phyloP scores from a whole-genome alignment of 2,797 vertebrate species.

The Amblyopsis hoosieri region DNA sequence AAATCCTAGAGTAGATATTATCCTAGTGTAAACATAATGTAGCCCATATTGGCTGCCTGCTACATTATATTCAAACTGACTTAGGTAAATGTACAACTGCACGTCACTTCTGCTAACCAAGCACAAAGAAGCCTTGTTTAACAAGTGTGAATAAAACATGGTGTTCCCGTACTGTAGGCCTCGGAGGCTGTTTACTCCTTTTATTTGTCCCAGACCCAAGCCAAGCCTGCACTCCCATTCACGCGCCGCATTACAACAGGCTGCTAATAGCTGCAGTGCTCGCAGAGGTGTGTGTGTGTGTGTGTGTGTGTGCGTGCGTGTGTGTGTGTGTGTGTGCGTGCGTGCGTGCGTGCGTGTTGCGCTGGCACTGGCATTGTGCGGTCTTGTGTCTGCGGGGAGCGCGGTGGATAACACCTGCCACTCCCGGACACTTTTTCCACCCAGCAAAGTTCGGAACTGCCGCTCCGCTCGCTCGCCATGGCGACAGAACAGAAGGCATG shows the following conservation, averaged over 20 bases:
- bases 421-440: constrained; percentile 79
- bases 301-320: not conserved
- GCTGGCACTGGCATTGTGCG: constrained; percentile 53
- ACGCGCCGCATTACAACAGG: constrained; percentile 33
- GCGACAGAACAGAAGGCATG: constrained; percentile 79
- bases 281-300: constrained; percentile 38
- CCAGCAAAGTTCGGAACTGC: constrained; percentile 69
- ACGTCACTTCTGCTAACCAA: too few relatives aligned
- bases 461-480: constrained; percentile 61
- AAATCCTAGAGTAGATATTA: too few relatives aligned
- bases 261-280: constrained; percentile 24
- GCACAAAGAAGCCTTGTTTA: too few relatives aligned
- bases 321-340: not conserved
- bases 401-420: constrained; percentile 79
- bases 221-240: too few relatives aligned
- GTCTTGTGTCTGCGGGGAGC: constrained; percentile 62
- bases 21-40: too few relatives aligned
- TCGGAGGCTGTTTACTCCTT: too few relatives aligned
- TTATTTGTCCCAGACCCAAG: too few relatives aligned
- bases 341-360: constrained; percentile 45
- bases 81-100: too few relatives aligned
- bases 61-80: too few relatives aligned
- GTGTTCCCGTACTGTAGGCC: too few relatives aligned
- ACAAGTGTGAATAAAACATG: too few relatives aligned
- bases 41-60: too few relatives aligned